Evolutionary conservation across 1,140 invertebrate species (phyloP), one percentile per base, ranked within the genome.

Genomic region (Nymphalis io): DNA sequence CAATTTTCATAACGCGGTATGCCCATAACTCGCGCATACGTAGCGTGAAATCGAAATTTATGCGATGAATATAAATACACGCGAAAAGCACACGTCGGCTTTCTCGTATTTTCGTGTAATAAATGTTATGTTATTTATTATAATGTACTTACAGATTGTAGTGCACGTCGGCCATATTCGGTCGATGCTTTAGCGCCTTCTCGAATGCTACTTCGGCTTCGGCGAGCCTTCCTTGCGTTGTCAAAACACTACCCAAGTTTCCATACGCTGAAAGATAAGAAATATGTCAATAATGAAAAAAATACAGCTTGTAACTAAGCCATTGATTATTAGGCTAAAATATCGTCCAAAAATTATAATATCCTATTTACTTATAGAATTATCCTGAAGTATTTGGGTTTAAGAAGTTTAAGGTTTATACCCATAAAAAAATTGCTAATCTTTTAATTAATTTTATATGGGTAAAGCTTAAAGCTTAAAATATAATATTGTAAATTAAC

Each of bases 161-260:
- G 93, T 98, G 97, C 57, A 98, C 97, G 87, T 99, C 98, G 65
- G 98, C 98, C 97, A 98, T 98, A 91, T 98, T 98, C 70, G 96
- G 95, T 89, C 97, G 94, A 93, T 96, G 95, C 66, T 94, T 94
- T 21, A 99, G 94, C 53, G 98, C 98, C 88, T 95, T 95, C 84
- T 96, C 94, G 85, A 97, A 97, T 23, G 96, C 97, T 82, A 93
- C 93, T 91, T 98, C 97, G 1, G 98, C 98, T 93, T 98, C 97
- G 51, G 94, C 93, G 51, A 95, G 93, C 68, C 96, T 93, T 44
- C 97, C 97, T 87, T 97, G 95, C 21, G 95, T 94, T 88, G 96
- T 99, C 63, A 98, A 93, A 62, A 98, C 95, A 85, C 97, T 98
- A 67, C 97, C 98, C 85, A 98, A 93, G 93, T 98, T 98, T 61